A percentile compares a stretch with the other conserved stretches of the same genome.
phyloP scores from a whole-genome alignment of 2,113 vertebrate genomes.

The Mola mola region DNA sequence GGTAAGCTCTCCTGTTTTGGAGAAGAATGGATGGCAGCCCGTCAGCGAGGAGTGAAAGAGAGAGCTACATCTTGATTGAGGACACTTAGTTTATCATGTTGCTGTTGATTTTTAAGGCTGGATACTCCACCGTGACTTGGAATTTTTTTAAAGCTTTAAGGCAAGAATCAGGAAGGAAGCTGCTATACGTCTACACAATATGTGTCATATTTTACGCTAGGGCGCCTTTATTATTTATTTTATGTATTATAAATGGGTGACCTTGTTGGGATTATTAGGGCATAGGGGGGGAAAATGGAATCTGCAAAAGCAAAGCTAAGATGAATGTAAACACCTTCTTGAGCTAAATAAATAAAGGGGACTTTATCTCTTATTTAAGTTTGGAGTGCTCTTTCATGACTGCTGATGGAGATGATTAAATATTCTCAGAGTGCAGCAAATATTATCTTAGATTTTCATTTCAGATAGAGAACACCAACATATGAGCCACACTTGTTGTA shows the following conservation, averaged over 20 bases:
- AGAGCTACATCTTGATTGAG: not conserved
- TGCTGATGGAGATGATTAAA: not conserved
- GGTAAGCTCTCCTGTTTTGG: conserved; percentile 42
- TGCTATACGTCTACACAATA: no score
- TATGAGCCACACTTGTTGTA: not conserved
- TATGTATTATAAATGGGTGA: not conserved
- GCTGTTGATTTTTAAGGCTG: no score
- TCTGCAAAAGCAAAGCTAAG: not conserved
- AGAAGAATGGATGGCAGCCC: conserved; percentile 21
- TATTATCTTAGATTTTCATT: conserved; percentile 3
- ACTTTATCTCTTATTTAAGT: no score
- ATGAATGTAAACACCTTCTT: no score
- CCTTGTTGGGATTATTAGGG: not conserved
- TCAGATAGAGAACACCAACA: conserved; percentile 5
- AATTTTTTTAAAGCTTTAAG: not conserved
- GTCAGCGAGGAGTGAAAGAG: conserved; percentile 1
- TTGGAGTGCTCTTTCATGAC: not conserved
- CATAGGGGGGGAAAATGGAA: not conserved
- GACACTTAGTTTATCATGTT: no score
- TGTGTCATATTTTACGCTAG: no score
- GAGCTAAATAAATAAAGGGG: no score
- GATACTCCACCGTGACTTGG: no score
- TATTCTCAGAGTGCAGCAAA: not conserved
- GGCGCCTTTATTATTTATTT: no score
- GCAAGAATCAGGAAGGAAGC: not conserved